Evolutionary conservation across 2,113 vertebrate species (phyloP).

Genomic region (Dromiciops gliroides): DNA sequence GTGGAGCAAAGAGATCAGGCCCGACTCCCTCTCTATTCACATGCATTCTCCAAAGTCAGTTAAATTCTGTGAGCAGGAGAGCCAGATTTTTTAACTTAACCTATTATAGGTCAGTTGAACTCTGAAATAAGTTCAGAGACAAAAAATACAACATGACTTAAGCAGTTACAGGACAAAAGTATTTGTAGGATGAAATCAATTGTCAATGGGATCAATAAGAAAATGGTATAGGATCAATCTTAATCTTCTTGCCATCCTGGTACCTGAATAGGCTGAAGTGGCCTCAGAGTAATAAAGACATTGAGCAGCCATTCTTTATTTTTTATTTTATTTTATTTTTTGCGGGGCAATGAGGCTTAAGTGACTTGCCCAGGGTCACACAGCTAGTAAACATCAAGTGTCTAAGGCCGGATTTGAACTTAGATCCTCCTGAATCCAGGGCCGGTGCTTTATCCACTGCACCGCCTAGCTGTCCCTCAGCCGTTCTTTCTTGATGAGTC

Average conservation of each 20-base stretch:
- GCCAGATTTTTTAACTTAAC: neutral
- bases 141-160: neutral
- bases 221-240: too few relatives aligned
- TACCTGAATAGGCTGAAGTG: too few relatives aligned
- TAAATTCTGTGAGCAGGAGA: neutral
- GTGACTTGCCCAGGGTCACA: too few relatives aligned
- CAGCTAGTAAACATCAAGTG: too few relatives aligned
- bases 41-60: neutral
- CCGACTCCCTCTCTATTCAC: neutral
- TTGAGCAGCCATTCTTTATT: too few relatives aligned
- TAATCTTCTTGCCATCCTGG: too few relatives aligned
- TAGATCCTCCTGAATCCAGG: neutral
- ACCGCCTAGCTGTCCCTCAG: too few relatives aligned
- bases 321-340: too few relatives aligned
- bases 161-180: neutral
- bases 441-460: neutral
- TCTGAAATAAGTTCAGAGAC: neutral
- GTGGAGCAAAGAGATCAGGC: neutral
- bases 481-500: neutral
- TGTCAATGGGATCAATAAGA: too few relatives aligned
- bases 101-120: neutral
- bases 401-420: neutral
- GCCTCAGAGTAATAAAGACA: too few relatives aligned
- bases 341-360: too few relatives aligned
- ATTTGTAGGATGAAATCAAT: neutral